A percentile compares a stretch with the other conserved stretches of the same genome.
Evolutionary conservation across 2,888 invertebrate species (phyloP).

Genomic region (Mesorhabditis spiculigera): DNA sequence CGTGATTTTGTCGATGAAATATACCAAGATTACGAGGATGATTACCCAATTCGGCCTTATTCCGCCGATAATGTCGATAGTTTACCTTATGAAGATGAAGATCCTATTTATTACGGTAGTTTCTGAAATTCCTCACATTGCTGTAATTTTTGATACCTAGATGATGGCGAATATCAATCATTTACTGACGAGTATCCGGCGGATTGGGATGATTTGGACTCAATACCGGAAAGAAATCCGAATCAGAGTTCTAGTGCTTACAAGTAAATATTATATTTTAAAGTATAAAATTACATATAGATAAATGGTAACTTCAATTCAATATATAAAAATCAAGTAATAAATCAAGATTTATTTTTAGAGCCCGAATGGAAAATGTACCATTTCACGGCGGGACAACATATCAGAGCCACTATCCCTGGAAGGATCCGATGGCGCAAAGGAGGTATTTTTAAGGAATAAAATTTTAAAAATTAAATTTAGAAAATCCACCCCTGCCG

Average conservation of each 20-base stretch:
- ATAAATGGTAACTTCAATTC: no score
- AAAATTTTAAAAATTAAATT: neutral
- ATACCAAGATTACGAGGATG: neutral
- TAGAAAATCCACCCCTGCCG: neutral
- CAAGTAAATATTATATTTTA: neutral
- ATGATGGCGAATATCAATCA: slow-evolving; percentile 1
- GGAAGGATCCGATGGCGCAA: neutral
- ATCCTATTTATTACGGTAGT: neutral
- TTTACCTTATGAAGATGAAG: neutral
- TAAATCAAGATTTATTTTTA: neutral
- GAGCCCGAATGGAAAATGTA: neutral
- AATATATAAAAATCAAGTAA: no score
- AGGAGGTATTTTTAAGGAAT: neutral
- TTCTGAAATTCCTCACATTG: neutral
- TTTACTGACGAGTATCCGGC: slow-evolving; percentile 1
- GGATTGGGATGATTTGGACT: neutral
- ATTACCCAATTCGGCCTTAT: neutral
- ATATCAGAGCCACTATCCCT: neutral
- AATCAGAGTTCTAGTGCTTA: neutral
- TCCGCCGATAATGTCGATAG: neutral
- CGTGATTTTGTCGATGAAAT: neutral
- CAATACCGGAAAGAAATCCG: neutral
- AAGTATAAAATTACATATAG: neutral
- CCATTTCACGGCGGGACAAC: neutral
- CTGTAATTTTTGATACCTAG: neutral